Percentiles rank a stretch among this genome's conserved stretches.
phyloP scores from a whole-genome alignment of 1,140 invertebrate species.

The Drosophila teissieri region DNA sequence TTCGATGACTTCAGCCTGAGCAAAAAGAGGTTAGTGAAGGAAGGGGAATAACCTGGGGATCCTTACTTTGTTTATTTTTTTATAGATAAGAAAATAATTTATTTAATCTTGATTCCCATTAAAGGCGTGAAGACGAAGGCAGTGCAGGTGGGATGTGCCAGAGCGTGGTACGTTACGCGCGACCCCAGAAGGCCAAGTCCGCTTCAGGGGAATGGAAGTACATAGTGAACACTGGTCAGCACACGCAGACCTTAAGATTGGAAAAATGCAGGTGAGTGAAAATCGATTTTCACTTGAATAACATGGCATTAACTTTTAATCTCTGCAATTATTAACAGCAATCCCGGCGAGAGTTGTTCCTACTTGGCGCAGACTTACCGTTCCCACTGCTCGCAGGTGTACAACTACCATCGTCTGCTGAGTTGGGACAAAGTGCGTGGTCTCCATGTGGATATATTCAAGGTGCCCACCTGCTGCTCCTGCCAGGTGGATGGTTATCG shows the following conservation, averaged over 20 bases:
- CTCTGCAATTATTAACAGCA: conserved; percentile 85
- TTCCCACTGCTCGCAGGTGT: conserved; percentile 93
- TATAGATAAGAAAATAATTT: neutral
- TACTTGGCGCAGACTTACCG: conserved; percentile 92
- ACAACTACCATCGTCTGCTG: conserved; percentile 93
- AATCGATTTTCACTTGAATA: neutral
- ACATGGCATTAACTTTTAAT: neutral
- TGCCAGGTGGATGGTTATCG: conserved; percentile 92
- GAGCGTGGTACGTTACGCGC: conserved; percentile 92
- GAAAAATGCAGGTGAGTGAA: conserved; percentile 91
- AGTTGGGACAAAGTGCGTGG: conserved; percentile 93
- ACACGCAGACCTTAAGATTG: conserved; percentile 92
- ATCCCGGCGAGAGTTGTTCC: conserved; percentile 90
- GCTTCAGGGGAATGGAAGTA: conserved; percentile 94
- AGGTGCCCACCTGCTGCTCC: conserved; percentile 93
- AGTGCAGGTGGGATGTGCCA: conserved; percentile 89
- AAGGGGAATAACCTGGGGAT: too few relatives aligned
- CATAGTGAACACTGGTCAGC: conserved; percentile 93
- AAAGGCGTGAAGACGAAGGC: conserved; percentile 86
- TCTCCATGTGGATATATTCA: conserved; percentile 94
- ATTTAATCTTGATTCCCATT: neutral
- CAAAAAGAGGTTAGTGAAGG: conserved; percentile 70
- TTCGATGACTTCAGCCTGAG: conserved; percentile 72
- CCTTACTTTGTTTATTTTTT: neutral
- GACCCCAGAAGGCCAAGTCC: conserved; percentile 92